These are phyloP conservation scores for Percina caprodes DNA, from an alignment of 2,113 vertebrate species.

Conservation along the genomic window DNA sequence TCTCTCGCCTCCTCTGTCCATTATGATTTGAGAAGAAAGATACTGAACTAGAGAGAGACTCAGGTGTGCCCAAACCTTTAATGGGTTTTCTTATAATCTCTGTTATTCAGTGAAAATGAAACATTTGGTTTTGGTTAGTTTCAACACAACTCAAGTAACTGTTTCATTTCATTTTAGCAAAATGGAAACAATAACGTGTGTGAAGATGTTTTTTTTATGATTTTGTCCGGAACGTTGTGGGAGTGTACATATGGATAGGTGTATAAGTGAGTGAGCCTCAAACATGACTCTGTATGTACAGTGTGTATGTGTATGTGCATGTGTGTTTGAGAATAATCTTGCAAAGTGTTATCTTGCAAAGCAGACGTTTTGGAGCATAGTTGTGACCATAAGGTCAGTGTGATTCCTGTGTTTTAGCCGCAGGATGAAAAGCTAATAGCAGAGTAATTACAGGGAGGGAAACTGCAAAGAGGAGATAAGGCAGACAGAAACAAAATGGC, in stretches of 20 bases:
- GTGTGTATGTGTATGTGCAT: constrained; percentile 8
- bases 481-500: constrained; percentile 66
- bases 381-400: constrained; percentile 66
- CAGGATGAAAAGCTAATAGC: constrained; percentile 71
- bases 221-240: neutral
- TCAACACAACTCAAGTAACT: neutral
- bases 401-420: constrained; percentile 65
- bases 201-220: neutral
- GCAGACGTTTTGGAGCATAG: constrained; percentile 65
- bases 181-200: constrained; percentile 3
- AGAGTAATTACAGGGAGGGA: constrained; percentile 76
- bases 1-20: neutral
- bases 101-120: constrained; percentile 29
- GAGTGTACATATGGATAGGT: neutral
- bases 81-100: constrained; percentile 40
- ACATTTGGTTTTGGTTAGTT: constrained; percentile 15
- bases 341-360: constrained; percentile 58
- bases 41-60: constrained; percentile 8
- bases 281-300: neutral
- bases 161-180: constrained; percentile 10
- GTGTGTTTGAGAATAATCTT: neutral
- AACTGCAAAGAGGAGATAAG: constrained; percentile 75
- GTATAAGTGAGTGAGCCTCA: constrained; percentile 7
- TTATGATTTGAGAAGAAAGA: constrained; percentile 13
- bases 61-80: constrained; percentile 45